A percentile compares a stretch with the other conserved stretches of the same genome.
Evolutionary conservation across 2,113 vertebrate genomes (phyloP).

Genomic region (Nicator chloris): DNA sequence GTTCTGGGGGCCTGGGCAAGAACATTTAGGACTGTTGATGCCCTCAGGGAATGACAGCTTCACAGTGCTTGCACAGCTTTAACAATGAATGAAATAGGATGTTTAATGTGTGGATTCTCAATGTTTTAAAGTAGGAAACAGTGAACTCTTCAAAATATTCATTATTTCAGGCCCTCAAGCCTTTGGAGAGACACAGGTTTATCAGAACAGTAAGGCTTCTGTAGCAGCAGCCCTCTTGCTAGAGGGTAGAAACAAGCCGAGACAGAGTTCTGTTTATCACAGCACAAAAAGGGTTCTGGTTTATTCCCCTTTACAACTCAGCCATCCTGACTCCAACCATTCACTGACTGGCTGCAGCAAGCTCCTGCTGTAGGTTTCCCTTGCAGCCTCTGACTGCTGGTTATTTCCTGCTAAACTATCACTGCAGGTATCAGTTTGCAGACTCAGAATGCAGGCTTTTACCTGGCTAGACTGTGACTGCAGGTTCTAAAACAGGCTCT

Average conservation of each 20-base stretch:
- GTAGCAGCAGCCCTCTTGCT: neutral
- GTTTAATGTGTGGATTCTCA: neutral
- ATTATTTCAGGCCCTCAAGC: neutral
- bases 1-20: accelerated
- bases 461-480: neutral
- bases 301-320: neutral
- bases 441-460: neutral
- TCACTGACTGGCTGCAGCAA: neutral
- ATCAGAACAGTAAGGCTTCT: neutral
- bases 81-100: neutral
- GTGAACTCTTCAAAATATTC: neutral
- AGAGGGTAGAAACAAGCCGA: neutral
- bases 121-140: neutral
- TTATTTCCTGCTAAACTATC: neutral
- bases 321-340: neutral
- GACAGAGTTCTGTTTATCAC: neutral
- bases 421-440: neutral
- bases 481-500: neutral
- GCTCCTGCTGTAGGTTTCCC: too few species aligned
- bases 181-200: neutral
- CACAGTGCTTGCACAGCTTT: neutral
- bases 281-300: neutral
- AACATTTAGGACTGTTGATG: neutral
- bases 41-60: neutral
- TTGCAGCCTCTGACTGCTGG: neutral